A percentile compares a stretch with the other conserved stretches of the same genome.
These are phyloP conservation scores for Ochotona princeps DNA, from an alignment of 2,113 vertebrate genomes.

Conservation along the genomic window DNA sequence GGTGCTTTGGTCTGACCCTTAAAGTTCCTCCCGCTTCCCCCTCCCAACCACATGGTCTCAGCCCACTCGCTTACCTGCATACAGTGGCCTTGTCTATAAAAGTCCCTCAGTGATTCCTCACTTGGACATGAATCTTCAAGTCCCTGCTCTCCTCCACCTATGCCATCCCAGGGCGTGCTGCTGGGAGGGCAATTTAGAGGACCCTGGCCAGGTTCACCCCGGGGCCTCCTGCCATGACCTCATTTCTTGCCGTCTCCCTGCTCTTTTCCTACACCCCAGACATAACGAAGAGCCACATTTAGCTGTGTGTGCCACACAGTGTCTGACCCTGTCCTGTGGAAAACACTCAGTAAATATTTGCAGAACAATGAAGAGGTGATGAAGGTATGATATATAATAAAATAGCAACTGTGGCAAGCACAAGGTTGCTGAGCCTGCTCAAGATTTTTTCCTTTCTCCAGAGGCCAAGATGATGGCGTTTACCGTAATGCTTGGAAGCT, in stretches of 20 bases:
- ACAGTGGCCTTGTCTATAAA: too few relatives aligned
- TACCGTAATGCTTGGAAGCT: neutral
- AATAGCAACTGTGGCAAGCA: neutral
- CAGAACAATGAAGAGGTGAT: neutral
- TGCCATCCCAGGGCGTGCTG: too few relatives aligned
- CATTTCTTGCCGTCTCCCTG: neutral
- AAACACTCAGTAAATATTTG: neutral
- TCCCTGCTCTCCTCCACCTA: too few relatives aligned
- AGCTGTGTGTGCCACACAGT: neutral
- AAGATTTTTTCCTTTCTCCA: constrained; percentile 22
- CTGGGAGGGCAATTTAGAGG: too few relatives aligned
- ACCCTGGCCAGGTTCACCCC: too few relatives aligned
- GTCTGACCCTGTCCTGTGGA: neutral
- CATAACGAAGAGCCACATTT: neutral
- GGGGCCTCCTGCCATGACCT: too few relatives aligned
- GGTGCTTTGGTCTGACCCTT: too few relatives aligned
- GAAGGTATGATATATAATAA: neutral
- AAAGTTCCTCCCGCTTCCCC: too few relatives aligned
- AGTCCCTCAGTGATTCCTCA: too few relatives aligned
- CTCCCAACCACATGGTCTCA: too few relatives aligned
- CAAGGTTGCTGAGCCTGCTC: neutral
- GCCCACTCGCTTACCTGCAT: too few relatives aligned
- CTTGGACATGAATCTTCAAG: too few relatives aligned
- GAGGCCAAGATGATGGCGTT: constrained; percentile 28
- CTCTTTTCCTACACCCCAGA: neutral